Base-by-base conservation (phyloP, 1,140 invertebrate genomes). In the Drosophila mauritiana region DNA sequence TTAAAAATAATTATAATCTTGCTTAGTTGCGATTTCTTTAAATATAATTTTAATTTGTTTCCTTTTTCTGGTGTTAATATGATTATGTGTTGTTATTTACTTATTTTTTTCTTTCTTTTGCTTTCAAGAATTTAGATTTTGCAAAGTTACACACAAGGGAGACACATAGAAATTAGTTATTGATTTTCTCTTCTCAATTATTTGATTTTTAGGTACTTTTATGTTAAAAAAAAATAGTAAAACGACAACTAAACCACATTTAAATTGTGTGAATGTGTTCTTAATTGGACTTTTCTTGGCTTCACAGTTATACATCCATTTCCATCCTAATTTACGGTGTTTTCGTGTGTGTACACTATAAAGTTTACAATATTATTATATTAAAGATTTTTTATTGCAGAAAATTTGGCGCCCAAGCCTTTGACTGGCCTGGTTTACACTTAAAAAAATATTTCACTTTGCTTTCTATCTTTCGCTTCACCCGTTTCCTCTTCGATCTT, bases 371-470 rank as follows among this genome's bases (percentile, higher is more conserved):
- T 53, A 53, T 83, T 72, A 51, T 27, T 53, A 40, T 62, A 46
- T 73, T 74, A 25, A 57, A 40, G 74, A 54, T 52, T 61, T 64
- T 79, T 86, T 88, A 89, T 88, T 88, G 78, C 83, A 78, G 79
- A 89, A 88, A 88, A 88, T 88, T 88, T 88, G 83, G 83, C 83
- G 49, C 48, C 81, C 81, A 85, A 85, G 62, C 73, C 74, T 53
- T 59, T 63, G 45, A 48, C 58, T 43, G 69, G 78, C 58, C 77
- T 83, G 76, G 78, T 80, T 88, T 89, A 83, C 76, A 74, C 78
- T 91, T 80, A 80, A 70, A 90, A 80, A 91, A 90, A 70, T 70
- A 70, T 85, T 85, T 78, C 64, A 77, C 62, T 84, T 76, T 73
- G 37, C 54, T 68, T 75, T 80, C 55, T 48, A 39, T 58, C 56